Base-by-base conservation (phyloP, 64 coral and sea anemone species). In the Astreopora myriophthalma region DNA sequence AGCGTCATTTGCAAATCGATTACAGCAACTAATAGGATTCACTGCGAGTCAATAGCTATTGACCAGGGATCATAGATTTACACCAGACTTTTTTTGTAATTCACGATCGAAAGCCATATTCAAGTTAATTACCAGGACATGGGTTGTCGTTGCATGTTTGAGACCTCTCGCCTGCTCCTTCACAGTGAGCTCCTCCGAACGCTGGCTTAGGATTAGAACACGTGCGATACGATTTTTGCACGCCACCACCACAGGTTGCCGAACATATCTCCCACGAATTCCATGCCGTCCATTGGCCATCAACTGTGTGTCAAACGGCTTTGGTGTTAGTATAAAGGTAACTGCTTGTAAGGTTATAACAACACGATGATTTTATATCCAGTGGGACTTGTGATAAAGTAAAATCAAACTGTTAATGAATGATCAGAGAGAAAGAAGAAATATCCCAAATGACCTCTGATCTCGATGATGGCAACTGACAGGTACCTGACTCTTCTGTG, bases 261-360 rank as follows among this genome's bases (percentile, higher is more conserved):
- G 86, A 60, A 19, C 86, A 88, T 27, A 20, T 5, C 48, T 72
- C 55, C 86, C 70, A 88, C 13, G 49, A 35, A 1, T 42, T 38
- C 86, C 86, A 88, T 3, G n/a, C n/a, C 0, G 86, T 61, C 86
- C 86, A 88, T 23, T 75, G 57, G 1, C 86, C 86, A 73, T 88
- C 69, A 75, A 88, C 86, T 88, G 35, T 17, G 32, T 23, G 35
- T 24, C 23, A n/a, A 55, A 74, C 44, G 38, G 5, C 16, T 3
- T 78, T 25, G 16, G 3, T 0, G 24, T 78, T 52, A 78, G 75
- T 49, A 3, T n/a, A n/a, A 16, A 13, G 61, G 23, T 26, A 26
- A 64, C 3, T 64, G 5, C 7, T 12, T 58, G 16, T 13, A 17
- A 20, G 19, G 16, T 58, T 17, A 80, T 67, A 1, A 71, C 28